Evolutionary conservation across 1,140 invertebrate genomes (phyloP).

Genomic region (Acromyrmex charruanus): DNA sequence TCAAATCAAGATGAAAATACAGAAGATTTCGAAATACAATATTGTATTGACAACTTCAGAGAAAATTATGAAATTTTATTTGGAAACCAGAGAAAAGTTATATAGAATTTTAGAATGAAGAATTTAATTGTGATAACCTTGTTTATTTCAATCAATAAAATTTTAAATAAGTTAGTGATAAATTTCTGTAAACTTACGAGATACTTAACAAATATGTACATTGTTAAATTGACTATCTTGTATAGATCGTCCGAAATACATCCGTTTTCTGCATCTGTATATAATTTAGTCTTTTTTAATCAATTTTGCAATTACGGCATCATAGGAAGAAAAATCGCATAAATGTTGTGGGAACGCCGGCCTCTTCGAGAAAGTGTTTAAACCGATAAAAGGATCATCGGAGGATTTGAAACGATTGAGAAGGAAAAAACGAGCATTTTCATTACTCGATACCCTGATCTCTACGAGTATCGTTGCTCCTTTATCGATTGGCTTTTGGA

Average conservation of each 20-base stretch:
- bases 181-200: not conserved
- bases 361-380: not conserved
- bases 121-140: too few species aligned
- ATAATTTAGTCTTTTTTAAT: not conserved
- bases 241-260: too few species aligned
- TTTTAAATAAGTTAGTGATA: not conserved
- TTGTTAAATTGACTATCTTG: too few species aligned
- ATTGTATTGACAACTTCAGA: too few species aligned
- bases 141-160: too few species aligned
- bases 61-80: too few species aligned
- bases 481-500: conserved; percentile 89
- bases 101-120: too few species aligned
- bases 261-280: not conserved
- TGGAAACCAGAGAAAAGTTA: too few species aligned
- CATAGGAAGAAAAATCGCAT: not conserved
- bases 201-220: not conserved
- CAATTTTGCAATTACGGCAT: not conserved
- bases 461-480: conserved; percentile 87
- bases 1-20: too few species aligned
- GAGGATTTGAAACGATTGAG: not conserved
- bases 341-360: not conserved
- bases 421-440: conserved; percentile 63
- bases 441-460: conserved; percentile 71
- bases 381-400: not conserved
- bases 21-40: too few species aligned